phyloP scores from a whole-genome alignment of 2,888 invertebrate genomes.

The Entomobrya proxima region DNA sequence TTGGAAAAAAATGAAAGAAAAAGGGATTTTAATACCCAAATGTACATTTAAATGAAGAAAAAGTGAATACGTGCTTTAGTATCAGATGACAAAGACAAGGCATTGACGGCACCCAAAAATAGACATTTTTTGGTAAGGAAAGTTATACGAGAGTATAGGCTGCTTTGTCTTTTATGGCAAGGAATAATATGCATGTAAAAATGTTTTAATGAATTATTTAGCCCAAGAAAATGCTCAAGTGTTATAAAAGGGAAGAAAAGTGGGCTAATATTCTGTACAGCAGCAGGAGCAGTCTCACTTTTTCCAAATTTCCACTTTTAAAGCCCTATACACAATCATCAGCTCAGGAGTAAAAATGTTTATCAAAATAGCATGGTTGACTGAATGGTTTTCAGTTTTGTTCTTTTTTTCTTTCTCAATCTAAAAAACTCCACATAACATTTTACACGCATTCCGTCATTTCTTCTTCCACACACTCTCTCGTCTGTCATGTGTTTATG shows the following conservation, averaged over 20 bases:
- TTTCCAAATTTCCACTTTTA: background rate
- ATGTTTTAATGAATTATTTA: too few relatives aligned
- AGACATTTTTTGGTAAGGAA: background rate
- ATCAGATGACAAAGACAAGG: background rate
- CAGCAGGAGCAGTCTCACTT: too few relatives aligned
- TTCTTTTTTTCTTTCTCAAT: constrained; percentile 37
- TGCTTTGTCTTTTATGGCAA: too few relatives aligned
- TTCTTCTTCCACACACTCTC: background rate
- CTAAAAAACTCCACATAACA: constrained; percentile 16
- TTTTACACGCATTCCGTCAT: background rate
- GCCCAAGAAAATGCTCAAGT: background rate
- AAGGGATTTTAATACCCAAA: background rate
- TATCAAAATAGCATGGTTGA: constrained; percentile 27
- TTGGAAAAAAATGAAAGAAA: background rate
- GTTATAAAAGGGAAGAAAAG: background rate
- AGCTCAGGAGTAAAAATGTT: constrained; percentile 25
- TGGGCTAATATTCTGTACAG: background rate
- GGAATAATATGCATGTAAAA: too few relatives aligned
- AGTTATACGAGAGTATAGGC: background rate
- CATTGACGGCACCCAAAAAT: background rate
- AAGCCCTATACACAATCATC: background rate
- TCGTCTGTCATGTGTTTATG: constrained; percentile 18
- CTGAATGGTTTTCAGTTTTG: background rate
- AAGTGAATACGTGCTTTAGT: background rate
- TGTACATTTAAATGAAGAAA: background rate